A percentile compares a stretch with the other conserved stretches of the same genome.
phyloP scores from a whole-genome alignment of 2,113 vertebrate species.

The Apaloderma vittatum region DNA sequence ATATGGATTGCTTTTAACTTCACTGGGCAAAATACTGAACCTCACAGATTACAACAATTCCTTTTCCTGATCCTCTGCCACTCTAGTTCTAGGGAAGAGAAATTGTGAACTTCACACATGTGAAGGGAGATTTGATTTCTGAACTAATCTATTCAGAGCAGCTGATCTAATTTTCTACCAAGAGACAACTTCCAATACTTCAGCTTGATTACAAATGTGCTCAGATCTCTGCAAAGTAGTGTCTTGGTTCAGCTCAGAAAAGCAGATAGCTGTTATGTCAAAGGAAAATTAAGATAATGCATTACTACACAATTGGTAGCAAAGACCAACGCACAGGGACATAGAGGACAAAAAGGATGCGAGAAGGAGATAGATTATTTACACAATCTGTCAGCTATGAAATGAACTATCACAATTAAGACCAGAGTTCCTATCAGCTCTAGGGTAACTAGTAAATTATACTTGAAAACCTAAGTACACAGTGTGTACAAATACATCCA shows the following conservation, averaged over 20 bases:
- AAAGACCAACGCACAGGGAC: neutral
- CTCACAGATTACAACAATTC: neutral
- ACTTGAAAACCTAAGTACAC: neutral
- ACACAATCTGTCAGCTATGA: neutral
- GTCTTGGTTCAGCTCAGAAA: neutral
- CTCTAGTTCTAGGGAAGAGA: neutral
- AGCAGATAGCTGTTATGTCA: neutral
- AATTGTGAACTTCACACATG: neutral
- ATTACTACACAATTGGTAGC: neutral
- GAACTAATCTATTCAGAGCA: constrained; percentile 43
- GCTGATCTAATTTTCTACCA: constrained; percentile 12
- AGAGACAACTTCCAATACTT: neutral
- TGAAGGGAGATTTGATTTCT: constrained; percentile 20
- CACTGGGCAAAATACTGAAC: neutral
- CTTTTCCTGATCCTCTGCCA: neutral
- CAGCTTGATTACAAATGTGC: neutral
- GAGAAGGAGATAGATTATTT: neutral
- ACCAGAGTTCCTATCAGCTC: neutral
- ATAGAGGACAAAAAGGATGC: neutral
- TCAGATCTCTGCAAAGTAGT: neutral
- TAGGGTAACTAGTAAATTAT: rapidly evolving
- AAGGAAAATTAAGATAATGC: neutral
- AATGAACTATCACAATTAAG: neutral
- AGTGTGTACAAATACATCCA: rapidly evolving
- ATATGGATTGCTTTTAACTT: neutral